Evolutionary conservation across 2,888 invertebrate genomes (phyloP).

Genomic region (Netelia melanura): DNA sequence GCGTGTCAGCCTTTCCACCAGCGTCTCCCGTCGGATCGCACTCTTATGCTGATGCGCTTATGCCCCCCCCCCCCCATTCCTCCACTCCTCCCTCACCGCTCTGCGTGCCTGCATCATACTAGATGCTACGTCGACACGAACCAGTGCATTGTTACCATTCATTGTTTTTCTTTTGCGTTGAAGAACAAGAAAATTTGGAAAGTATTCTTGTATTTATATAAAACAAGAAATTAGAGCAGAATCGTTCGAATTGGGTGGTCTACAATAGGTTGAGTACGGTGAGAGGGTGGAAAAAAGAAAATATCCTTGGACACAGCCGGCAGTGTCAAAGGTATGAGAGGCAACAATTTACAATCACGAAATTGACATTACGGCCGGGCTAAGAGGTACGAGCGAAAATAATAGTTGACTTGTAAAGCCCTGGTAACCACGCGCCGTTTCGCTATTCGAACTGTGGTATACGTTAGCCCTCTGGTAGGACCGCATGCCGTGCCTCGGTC

Average conservation of each 20-base stretch:
- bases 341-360: slow-evolving; percentile 50
- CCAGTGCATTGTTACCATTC: background rate
- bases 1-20: slow-evolving; percentile 62
- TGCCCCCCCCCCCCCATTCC: slow-evolving; percentile 22
- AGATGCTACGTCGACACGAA: slow-evolving; percentile 34
- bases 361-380: slow-evolving; percentile 42
- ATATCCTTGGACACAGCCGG: background rate
- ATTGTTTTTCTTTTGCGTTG: too few relatives aligned
- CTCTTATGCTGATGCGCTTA: slow-evolving; percentile 59
- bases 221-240: too few relatives aligned
- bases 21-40: slow-evolving; percentile 34
- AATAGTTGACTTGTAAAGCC: slow-evolving; percentile 62
- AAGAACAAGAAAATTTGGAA: background rate
- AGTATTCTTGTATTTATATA: background rate
- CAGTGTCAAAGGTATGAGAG: background rate
- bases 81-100: background rate
- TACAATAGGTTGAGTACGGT: background rate
- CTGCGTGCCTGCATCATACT: slow-evolving; percentile 20
- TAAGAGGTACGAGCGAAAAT: slow-evolving; percentile 49
- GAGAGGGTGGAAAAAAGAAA: slow-evolving; percentile 5
- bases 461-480: slow-evolving; percentile 49
- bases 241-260: background rate
- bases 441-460: slow-evolving; percentile 46
- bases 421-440: slow-evolving; percentile 57
- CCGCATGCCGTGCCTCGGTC: slow-evolving; percentile 69